Evolutionary conservation across 2,888 invertebrate genomes (phyloP), one percentile per base, ranked within the genome.

Genomic region (Rhamphomyia laevipes): DNA sequence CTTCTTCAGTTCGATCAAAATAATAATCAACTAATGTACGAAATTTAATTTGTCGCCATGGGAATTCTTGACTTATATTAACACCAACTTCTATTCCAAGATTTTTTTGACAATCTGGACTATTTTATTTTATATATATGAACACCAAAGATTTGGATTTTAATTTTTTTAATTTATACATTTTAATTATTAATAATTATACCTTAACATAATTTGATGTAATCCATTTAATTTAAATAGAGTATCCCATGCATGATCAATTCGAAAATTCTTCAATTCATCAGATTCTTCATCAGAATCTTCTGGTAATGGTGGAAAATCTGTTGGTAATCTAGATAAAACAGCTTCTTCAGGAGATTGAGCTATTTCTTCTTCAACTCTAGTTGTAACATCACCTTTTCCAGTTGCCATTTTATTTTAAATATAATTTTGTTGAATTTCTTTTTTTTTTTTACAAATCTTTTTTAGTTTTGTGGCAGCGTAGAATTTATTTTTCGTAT

Each of bases 31-130:
- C 71, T 2, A 87, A 68, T 42, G 75, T 69, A 31, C 76, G 74
- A 63, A 78, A 85, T 17, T 69, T 70, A 0, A 86, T 69, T 51
- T 72, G 73, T 52, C 80, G 81, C 86, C 86, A 87, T 1, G 86
- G 86, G 59, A 77, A 79, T 62, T 86, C 86, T 16, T 80, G 76
- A 1, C 79, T 84, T 0, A 87, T 76, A 60, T 86, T 75, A 35
- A 75, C 71, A 1, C 84, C 86, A 40, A 85, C 76, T 2, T 78
- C 74, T 56, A 82, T 73, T 52, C 81, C 80, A 12, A 85, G 64
- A 2, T 51, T 42, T 49, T 61, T 63, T 52, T 70, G 69, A 2
- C 50, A 53, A 12, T 56, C 9, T 9, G 27, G 23, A 27, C 42
- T 42, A 35, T n/a, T 13, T 13, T 13, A 13, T 35, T 35, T 11